Base-by-base conservation (phyloP, 2,888 invertebrate species). In the Arctia plantaginis region DNA sequence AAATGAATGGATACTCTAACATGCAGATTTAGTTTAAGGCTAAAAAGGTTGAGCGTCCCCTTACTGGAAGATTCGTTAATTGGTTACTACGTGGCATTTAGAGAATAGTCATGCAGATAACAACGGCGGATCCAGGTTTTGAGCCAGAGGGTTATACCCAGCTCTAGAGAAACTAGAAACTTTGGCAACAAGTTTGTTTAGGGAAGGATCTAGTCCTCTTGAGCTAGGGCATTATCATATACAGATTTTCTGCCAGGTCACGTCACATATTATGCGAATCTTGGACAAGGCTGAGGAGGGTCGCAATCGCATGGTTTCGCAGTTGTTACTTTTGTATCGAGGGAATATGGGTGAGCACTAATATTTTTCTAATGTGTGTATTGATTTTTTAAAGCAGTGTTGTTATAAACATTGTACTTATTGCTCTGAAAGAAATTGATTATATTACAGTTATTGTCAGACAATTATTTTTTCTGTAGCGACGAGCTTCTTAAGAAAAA, bases 31-130 rank as follows among this genome's bases (percentile, higher is more conserved):
- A 67, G 73, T 76, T 79, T 73, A 73, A 69, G 75, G 71, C 75
- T 80, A 74, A 79, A 77, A 92, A 92, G 93, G 92, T 92, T 93
- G 93, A 93, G 93, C 92, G 91, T 90, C 86, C 85, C 84, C 83
- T 70, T 86, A 88, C 87, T 88, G 88, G 88, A 91, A 90, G 88
- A 86, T 88, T 87, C 77, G 76, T 84, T 85, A 81, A 77, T 82
- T 62, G 35, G 64, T 69, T 77, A 74, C 66, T 71, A 66, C 44
- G 59, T 55, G 35, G 23, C 44, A 44, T 33, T 39, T 47, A 64
- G 18, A 27, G 59, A 71, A 51, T 33, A 47, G 69, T 7, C 82
- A 84, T 82, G 82, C 80, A 75, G 30, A 30, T 20, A 8, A 67
- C 27, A 44, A 27, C 20, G 18, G 41, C 27, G 20, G 66, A 41